Conservation (phyloP, 2,888 invertebrate genomes). For the Glaucopsyche alexis region DNA sequence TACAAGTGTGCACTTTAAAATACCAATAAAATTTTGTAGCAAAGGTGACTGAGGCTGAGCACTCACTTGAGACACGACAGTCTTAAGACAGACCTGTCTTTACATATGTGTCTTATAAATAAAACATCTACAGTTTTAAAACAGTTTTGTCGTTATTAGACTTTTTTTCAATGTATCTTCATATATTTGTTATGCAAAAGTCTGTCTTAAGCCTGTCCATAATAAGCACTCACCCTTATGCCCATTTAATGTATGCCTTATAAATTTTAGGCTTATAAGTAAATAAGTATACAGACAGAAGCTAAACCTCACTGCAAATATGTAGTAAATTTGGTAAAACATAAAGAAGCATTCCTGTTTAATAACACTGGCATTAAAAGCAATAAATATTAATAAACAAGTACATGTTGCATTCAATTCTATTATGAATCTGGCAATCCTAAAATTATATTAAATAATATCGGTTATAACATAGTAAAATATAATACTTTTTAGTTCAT, state of each 20-base stretch:
- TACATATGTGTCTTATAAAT: too few species aligned
- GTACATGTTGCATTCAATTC: conserved; percentile 37
- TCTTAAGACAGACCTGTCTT: too few species aligned
- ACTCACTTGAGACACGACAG: too few species aligned
- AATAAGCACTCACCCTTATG: too few species aligned
- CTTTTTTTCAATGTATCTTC: too few species aligned
- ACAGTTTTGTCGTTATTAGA: too few species aligned
- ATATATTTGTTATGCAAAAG: too few species aligned
- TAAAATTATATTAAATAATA: conserved; percentile 30
- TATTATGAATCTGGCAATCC: conserved; percentile 30
- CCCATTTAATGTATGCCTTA: not conserved
- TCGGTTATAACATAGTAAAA: conserved; percentile 39
- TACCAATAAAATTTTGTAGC: too few species aligned
- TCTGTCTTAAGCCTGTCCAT: too few species aligned
- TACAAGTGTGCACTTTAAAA: too few species aligned
- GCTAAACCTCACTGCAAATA: not conserved
- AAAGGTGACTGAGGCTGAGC: too few species aligned
- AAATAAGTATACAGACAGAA: not conserved
- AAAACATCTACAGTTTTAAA: too few species aligned
- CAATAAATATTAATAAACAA: conserved; percentile 11
- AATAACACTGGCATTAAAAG: conserved; percentile 15
- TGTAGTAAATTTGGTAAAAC: not conserved
- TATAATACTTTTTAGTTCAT: conserved; percentile 43
- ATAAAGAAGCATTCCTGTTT: conserved; percentile 17
- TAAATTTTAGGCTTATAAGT: not conserved